Conservation (phyloP, 1,140 invertebrate species). For the Pseudoatta argentina region DNA sequence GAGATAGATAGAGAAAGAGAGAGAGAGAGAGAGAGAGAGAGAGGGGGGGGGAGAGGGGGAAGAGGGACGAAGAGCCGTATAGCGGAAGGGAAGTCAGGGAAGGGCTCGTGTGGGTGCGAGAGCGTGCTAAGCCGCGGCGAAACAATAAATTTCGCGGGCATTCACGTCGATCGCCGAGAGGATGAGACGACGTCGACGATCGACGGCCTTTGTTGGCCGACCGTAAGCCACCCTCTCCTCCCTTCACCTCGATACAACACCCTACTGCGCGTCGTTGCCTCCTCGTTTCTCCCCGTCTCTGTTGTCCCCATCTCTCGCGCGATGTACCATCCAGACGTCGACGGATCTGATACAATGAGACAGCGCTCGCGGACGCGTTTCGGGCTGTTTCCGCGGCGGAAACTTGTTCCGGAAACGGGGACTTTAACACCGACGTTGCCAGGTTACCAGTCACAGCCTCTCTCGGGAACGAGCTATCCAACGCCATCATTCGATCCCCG, state of each 20-base stretch:
- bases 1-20: neutral
- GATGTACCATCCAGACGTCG: constrained; percentile 63
- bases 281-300: constrained; percentile 38
- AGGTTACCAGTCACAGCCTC: constrained; percentile 63
- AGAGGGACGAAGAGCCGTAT: constrained; percentile 10
- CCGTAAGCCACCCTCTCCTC: constrained; percentile 73
- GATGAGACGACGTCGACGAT: constrained; percentile 82
- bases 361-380: constrained; percentile 79
- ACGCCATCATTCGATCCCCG: constrained; percentile 65
- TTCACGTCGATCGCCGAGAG: constrained; percentile 82
- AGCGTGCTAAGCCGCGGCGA: constrained; percentile 82
- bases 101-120: constrained; percentile 63
- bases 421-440: constrained; percentile 82
- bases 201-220: constrained; percentile 81
- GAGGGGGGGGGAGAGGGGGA: neutral
- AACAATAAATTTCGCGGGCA: constrained; percentile 85
- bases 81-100: constrained; percentile 50
- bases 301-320: constrained; percentile 21
- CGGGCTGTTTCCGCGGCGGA: constrained; percentile 82
- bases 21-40: neutral
- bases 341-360: constrained; percentile 81
- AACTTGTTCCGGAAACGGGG: constrained; percentile 82
- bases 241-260: constrained; percentile 39
- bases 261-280: constrained; percentile 47
- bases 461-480: constrained; percentile 53